These are phyloP conservation scores for Hydropotes inermis DNA, from an alignment of 2,113 vertebrate species.

Conservation along the genomic window DNA sequence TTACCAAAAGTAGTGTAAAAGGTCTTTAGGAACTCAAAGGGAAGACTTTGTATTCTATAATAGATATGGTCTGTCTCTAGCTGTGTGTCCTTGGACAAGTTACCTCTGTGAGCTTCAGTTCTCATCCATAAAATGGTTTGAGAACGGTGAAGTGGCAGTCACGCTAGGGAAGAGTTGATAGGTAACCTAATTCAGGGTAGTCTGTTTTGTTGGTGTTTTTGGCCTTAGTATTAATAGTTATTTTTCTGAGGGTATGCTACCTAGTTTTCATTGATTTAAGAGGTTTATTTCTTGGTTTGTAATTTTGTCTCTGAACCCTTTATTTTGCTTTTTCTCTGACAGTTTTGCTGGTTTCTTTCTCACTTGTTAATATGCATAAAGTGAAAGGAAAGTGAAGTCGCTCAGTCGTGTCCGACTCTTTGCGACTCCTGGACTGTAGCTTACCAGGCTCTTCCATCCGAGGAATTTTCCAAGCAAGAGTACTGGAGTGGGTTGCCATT, in stretches of 20 bases:
- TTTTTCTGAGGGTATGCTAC: not conserved
- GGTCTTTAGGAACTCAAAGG: not conserved
- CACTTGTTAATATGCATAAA: not conserved
- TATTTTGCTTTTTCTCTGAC: not conserved
- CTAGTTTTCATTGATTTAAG: not conserved
- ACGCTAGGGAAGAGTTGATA: not conserved
- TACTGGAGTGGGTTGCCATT: not conserved
- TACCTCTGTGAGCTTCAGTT: not conserved
- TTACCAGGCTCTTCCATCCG: not conserved
- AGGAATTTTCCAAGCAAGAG: not conserved
- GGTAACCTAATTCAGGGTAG: not conserved
- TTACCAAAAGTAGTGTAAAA: not conserved
- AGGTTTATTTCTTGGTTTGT: conserved; percentile 18
- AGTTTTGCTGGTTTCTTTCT: not conserved
- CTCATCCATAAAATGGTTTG: not conserved
- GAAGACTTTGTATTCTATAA: not conserved
- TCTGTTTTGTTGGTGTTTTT: not conserved
- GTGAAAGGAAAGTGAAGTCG: not conserved
- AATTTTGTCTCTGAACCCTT: not conserved
- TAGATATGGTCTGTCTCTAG: not conserved
- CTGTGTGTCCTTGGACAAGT: not conserved
- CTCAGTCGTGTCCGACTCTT: not conserved
- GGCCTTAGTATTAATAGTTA: not conserved
- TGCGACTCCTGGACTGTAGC: not conserved
- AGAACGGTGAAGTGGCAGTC: not conserved